Base-by-base conservation (phyloP, 2,113 vertebrate genomes). In the Osmerus eperlanus region DNA sequence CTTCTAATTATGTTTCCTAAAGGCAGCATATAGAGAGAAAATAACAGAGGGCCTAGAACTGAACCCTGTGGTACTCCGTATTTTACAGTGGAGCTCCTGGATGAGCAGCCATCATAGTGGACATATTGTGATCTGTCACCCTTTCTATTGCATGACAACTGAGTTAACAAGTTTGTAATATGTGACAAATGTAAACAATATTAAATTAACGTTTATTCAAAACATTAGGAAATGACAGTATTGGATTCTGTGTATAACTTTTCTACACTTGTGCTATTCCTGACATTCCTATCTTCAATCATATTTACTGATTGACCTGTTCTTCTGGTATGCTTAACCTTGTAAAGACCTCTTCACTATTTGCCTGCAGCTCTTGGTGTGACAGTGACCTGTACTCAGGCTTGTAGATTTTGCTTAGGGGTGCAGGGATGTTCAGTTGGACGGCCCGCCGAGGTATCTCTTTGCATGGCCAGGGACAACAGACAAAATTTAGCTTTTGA, bases 331-430 rank as follows among this genome's bases (percentile, higher is more conserved):
- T 68, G 66, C 19, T 68, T 23, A 68, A 53, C 51, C 23, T 51
- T 68, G 66, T 54, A 68, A 68, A 68, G n/a, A 53, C 51, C 66
- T 68, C 47, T 54, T 68, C 66, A 68, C 8, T 68, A 51, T 68
- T 68, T 68, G 66, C 66, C 66, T 68, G 19, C 51, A 68, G 51
- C 16, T 52, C 66, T 54, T 23, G 66, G 47, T 6, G 51, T 68
- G 66, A 54, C 66, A 63, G n/a, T 54, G 66, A 52, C 18, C 64
- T 65, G 28, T n/a, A 21, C 8, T 47, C 21, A 21, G 21, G 21
- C 21, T 36, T 71, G 69, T 62, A 71, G 3, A 71, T 51, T 21
- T 62, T 15, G 69, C 58, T 62, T 71, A 62, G 21, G 21, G 21
- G 21, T 21, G 21, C 21, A 21, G 21, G 21, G 21, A 21, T 21